Percentiles rank a stretch among this genome's conserved stretches.
phyloP scores from a whole-genome alignment of 2,113 vertebrate genomes.

The Hiodon alosoides region DNA sequence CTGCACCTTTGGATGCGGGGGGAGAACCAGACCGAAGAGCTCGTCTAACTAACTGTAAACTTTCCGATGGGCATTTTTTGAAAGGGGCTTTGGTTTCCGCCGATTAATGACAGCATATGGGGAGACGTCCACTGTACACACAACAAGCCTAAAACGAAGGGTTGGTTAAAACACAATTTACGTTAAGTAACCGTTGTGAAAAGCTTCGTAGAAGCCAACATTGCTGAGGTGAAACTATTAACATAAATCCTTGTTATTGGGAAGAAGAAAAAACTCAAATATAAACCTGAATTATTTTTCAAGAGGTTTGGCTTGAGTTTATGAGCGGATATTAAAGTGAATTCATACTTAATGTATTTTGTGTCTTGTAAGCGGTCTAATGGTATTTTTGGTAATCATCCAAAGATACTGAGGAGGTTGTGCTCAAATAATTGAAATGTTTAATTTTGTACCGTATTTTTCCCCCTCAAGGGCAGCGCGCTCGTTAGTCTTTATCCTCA shows the following conservation, averaged over 20 bases:
- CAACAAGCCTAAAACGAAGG: no score
- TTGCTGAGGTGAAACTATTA: not conserved
- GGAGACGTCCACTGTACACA: not conserved
- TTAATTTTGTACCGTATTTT: conserved; percentile 46
- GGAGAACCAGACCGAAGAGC: not conserved
- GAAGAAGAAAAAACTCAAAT: conserved; percentile 30
- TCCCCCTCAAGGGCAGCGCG: conserved; percentile 49
- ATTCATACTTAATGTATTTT: conserved; percentile 54
- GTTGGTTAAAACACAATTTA: not conserved
- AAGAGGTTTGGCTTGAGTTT: conserved; percentile 27
- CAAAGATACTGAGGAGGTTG: conserved; percentile 49
- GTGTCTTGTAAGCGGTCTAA: conserved; percentile 54
- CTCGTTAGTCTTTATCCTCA: conserved; percentile 49
- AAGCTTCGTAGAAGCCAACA: not conserved
- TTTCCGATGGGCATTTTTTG: not conserved
- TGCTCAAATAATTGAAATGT: conserved; percentile 50
- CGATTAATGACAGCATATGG: not conserved
- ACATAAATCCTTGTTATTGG: no score
- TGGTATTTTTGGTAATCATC: conserved; percentile 60
- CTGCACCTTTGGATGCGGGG: conserved; percentile 1
- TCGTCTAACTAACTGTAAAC: not conserved
- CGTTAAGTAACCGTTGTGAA: not conserved
- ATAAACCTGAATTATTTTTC: conserved; percentile 21
- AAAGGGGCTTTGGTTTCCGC: not conserved
- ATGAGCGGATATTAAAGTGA: conserved; percentile 46